Conservation (phyloP, 2,113 vertebrate species). For the Leuciscus idus region DNA sequence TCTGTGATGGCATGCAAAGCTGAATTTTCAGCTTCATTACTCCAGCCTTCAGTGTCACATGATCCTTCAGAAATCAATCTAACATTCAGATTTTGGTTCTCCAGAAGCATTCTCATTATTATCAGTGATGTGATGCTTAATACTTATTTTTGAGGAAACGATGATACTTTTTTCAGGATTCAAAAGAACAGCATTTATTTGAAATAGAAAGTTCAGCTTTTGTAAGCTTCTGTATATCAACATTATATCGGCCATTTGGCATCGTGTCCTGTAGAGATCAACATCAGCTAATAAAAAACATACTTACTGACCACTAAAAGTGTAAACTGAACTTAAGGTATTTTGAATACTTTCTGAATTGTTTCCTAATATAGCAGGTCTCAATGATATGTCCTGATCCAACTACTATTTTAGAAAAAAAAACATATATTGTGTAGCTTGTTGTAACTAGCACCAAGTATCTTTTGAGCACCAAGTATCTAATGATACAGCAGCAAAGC, state of each 20-base stretch:
- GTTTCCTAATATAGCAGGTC: not conserved
- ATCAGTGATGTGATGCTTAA: too few species aligned
- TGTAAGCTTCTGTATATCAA: not conserved
- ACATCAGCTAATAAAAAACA: not conserved
- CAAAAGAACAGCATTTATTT: not conserved
- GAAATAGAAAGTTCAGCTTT: not conserved
- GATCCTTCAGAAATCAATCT: too few species aligned
- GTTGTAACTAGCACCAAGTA: too few species aligned
- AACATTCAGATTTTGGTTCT: too few species aligned
- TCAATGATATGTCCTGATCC: not conserved
- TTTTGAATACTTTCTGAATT: not conserved
- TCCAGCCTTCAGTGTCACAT: too few species aligned
- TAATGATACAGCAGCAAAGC: slow-evolving; percentile 8
- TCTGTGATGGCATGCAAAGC: too few species aligned
- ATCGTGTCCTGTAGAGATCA: not conserved
- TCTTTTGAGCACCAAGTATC: not conserved
- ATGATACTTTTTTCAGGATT: too few species aligned
- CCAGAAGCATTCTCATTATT: too few species aligned
- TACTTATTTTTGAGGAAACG: too few species aligned
- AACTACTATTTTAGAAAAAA: not conserved
- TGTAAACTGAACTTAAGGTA: not conserved
- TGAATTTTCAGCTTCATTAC: too few species aligned
- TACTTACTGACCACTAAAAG: not conserved
- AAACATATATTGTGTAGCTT: not conserved
- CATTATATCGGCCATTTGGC: not conserved